Base-by-base conservation (phyloP, 2,113 vertebrate genomes). In the Urocynchramus pylzowi region DNA sequence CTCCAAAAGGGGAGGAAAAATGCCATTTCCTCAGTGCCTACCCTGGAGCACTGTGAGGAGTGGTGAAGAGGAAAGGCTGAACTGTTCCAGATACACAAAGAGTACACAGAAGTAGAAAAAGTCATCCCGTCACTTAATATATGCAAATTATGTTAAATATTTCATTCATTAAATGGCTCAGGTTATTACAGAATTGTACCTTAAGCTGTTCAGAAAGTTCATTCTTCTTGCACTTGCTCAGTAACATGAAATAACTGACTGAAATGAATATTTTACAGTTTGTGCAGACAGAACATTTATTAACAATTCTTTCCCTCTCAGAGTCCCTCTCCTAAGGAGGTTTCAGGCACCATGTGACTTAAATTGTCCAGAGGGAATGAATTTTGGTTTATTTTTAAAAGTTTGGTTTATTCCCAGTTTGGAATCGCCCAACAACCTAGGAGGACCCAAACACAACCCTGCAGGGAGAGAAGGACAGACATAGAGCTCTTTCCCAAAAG, bases 241-340 rank as follows among this genome's bases (percentile, higher is more conserved):
- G 79, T 84, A 94, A 97, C 21, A n/a, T 14, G 74, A 96, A 97
- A 95, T 94, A 95, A 95, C 95, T 63, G n/a, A 93, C 84, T 90
- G 53, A 56, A 93, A 97, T 97, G 86, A 97, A 95, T 96, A 96
- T 97, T 97, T 97, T 79, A 97, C 89, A 65, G 93, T 94, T 91
- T 93, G 97, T 97, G 97, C 94, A 97, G 98, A 98, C 97, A 97
- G 97, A 98, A 98, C 97, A 97, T 98, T 98, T 94, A 95, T 98
- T 97, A 98, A 96, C 97, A 97, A 98, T 97, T 98, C 95, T 93
- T 84, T 94, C 84, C 88, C 96, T 98, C 98, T 92, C 97, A 86
- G 97, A 98, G 97, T 95, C 92, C 74, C 87, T 97, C 93, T 97
- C 82, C 79, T 20, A 47, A 96, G 84, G 67, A 87, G 56, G 79